phyloP scores from a whole-genome alignment of 2,888 invertebrate genomes.

The Cephus pulcher region DNA sequence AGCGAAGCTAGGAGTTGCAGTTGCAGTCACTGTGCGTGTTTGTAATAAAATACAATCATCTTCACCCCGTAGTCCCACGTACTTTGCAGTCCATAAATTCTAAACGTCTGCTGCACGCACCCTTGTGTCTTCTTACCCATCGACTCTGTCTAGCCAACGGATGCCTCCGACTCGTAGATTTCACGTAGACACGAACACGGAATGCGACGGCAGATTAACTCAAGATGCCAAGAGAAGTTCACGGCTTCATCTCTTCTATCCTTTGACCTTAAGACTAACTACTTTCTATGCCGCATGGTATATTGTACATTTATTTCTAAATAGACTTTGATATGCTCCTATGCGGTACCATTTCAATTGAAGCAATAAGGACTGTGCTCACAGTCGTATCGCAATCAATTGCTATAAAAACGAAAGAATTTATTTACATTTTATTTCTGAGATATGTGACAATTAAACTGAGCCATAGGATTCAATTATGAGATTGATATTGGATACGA shows the following conservation, averaged over 20 bases:
- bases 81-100: slow-evolving; percentile 31
- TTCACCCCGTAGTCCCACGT: not conserved
- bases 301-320: not conserved
- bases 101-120: slow-evolving; percentile 22
- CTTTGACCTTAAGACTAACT: not conserved
- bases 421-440: too few species aligned
- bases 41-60: not conserved
- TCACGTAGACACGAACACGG: not conserved
- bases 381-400: not conserved
- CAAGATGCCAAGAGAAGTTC: not conserved
- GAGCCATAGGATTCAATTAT: not conserved
- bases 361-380: not conserved
- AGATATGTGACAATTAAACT: too few species aligned
- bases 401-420: not conserved
- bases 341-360: not conserved
- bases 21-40: not conserved
- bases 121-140: not conserved
- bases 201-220: not conserved
- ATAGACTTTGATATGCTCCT: not conserved
- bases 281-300: not conserved
- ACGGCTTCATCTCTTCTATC: not conserved
- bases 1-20: not conserved
- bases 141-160: not conserved
- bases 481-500: not conserved
- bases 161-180: not conserved